phyloP scores from a whole-genome alignment of 1,140 invertebrate species.

The Aleiodes sp. region DNA sequence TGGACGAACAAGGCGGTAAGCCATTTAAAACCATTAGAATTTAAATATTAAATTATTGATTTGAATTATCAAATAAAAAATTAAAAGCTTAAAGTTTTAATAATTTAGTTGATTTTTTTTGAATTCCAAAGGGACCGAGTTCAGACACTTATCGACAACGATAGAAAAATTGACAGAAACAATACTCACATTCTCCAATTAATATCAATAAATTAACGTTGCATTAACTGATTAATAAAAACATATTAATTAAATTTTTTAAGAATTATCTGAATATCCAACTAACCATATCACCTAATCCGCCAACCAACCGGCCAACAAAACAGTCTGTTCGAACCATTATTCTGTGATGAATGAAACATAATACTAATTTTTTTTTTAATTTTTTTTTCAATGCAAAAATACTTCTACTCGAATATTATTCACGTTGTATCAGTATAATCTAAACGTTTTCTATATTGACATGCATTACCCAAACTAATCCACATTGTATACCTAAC shows the following conservation, averaged over 20 bases:
- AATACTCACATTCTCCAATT: slow-evolving; percentile 2
- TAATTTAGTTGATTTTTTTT: too few species aligned
- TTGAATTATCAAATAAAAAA: too few species aligned
- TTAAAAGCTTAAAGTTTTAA: too few species aligned
- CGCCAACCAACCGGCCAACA: slow-evolving; percentile 37
- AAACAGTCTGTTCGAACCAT: slow-evolving; percentile 21
- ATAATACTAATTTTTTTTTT: not conserved
- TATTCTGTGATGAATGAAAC: slow-evolving; percentile 14
- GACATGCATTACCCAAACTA: slow-evolving; percentile 8
- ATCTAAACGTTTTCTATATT: slow-evolving; percentile 6
- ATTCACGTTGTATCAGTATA: slow-evolving; percentile 13
- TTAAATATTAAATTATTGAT: too few species aligned
- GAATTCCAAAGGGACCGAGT: not conserved
- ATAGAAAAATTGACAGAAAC: slow-evolving; percentile 5
- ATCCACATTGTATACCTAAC: not conserved
- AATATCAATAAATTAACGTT: slow-evolving; percentile 4
- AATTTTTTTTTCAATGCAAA: too few species aligned
- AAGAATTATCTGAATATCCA: slow-evolving; percentile 11
- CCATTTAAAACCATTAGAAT: slow-evolving; percentile 52
- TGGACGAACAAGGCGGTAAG: slow-evolving; percentile 96
- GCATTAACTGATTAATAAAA: not conserved
- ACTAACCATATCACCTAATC: slow-evolving; percentile 34
- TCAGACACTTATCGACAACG: slow-evolving; percentile 1
- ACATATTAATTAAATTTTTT: slow-evolving; percentile 22
- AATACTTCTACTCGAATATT: not conserved